Percentiles rank a stretch among this genome's conserved stretches.
These are phyloP conservation scores for Dasyprocta punctata DNA, from an alignment of 2,113 vertebrate species.

Conservation along the genomic window DNA sequence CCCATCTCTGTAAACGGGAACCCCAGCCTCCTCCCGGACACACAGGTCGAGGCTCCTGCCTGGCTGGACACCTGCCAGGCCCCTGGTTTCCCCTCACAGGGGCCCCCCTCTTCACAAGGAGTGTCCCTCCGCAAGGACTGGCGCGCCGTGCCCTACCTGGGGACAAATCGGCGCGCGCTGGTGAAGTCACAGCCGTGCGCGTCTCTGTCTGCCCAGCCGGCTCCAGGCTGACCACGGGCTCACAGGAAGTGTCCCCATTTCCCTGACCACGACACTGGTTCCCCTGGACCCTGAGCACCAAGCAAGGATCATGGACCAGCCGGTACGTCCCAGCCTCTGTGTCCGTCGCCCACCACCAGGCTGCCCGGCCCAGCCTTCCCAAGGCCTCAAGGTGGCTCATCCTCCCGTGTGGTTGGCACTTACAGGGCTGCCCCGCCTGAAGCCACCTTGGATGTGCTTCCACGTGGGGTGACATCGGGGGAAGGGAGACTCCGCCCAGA, in stretches of 20 bases:
- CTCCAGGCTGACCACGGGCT: background rate
- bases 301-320: background rate
- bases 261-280: background rate
- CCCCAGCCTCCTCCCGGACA: background rate
- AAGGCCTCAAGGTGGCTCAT: too few species aligned
- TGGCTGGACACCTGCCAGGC: background rate
- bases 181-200: background rate
- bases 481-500: background rate
- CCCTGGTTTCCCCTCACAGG: background rate
- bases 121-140: background rate
- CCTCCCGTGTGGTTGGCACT: background rate
- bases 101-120: background rate
- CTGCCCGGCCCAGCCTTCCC: too few species aligned
- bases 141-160: background rate
- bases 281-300: background rate
- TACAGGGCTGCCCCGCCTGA: background rate
- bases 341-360: too few species aligned
- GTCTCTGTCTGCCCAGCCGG: too few species aligned
- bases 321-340: background rate
- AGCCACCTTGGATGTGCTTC: background rate
- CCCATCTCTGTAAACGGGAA: background rate
- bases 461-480: background rate
- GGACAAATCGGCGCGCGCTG: too few species aligned
- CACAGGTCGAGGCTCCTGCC: background rate
- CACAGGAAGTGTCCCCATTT: background rate